These are phyloP conservation scores for Tuta absoluta DNA, from an alignment of 2,888 invertebrate species.

Conservation along the genomic window DNA sequence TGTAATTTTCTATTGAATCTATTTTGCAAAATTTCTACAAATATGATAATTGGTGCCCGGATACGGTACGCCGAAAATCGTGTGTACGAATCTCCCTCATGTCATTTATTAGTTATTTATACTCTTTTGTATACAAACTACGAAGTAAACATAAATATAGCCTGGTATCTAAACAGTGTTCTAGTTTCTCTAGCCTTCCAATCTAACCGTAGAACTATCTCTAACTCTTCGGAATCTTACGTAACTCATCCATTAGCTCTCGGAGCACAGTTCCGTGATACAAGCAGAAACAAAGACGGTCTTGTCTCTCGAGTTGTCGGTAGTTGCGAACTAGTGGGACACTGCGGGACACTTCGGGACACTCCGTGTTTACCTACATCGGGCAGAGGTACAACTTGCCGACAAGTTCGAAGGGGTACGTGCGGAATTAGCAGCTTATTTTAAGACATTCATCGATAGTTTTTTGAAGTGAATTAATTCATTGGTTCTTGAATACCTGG, in stretches of 20 bases:
- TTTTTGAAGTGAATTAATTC: neutral
- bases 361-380: constrained; percentile 29
- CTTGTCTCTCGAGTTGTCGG: constrained; percentile 11
- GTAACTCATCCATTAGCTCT: constrained; percentile 15
- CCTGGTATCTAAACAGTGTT: neutral
- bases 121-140: too few species aligned
- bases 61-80: too few species aligned
- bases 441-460: neutral
- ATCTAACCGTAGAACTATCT: constrained; percentile 4
- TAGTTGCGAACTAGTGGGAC: constrained; percentile 15
- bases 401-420: constrained; percentile 9
- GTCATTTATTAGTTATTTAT: too few species aligned
- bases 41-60: too few species aligned
- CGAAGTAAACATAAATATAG: neutral
- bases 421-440: constrained; percentile 14
- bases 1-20: too few species aligned
- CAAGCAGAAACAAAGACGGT: constrained; percentile 18
- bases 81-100: too few species aligned
- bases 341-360: constrained; percentile 18
- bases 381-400: constrained; percentile 16
- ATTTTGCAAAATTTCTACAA: too few species aligned
- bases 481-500: too few species aligned
- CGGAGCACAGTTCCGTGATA: constrained; percentile 10
- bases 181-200: constrained; percentile 2
- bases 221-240: constrained; percentile 7